Percentiles rank a stretch among this genome's conserved stretches.
These are phyloP conservation scores for Typhlomys cinereus DNA, from an alignment of 2,113 vertebrate species.

Conservation along the genomic window DNA sequence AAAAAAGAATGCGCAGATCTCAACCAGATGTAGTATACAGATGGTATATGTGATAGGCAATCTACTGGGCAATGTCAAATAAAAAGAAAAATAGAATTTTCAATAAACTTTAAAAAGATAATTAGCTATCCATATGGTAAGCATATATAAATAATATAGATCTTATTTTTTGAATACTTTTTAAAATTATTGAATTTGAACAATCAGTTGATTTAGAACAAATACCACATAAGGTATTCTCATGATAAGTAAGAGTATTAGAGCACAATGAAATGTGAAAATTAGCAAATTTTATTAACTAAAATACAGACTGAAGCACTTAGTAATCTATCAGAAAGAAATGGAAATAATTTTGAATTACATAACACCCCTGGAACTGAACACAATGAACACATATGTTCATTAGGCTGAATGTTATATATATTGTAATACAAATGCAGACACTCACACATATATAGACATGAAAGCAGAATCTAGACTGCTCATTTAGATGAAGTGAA, in stretches of 20 bases:
- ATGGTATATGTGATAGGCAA: not conserved
- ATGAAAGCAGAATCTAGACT: too few species aligned
- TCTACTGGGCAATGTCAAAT: not conserved
- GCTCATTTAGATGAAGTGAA: too few species aligned
- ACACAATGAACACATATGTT: too few species aligned
- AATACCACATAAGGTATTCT: not conserved
- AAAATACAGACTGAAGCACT: too few species aligned
- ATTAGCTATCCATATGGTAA: slow-evolving; percentile 10
- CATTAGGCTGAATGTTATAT: too few species aligned
- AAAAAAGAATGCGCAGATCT: not conserved
- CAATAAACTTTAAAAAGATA: not conserved
- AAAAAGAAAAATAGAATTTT: not conserved
- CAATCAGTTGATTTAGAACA: not conserved
- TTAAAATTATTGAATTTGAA: not conserved
- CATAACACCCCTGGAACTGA: not conserved
- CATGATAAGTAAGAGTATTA: not conserved
- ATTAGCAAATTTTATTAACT: too few species aligned
- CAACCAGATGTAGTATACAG: slow-evolving; percentile 33
- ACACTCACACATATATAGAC: too few species aligned
- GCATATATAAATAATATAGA: slow-evolving; percentile 18
- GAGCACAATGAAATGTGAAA: not conserved
- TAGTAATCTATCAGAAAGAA: too few species aligned
- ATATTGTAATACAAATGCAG: too few species aligned
- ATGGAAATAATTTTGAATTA: not conserved
- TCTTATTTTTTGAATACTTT: not conserved